phyloP scores from a whole-genome alignment of 37 sponge, comb jelly and placozoan species.

The Eunapius fragilis region DNA sequence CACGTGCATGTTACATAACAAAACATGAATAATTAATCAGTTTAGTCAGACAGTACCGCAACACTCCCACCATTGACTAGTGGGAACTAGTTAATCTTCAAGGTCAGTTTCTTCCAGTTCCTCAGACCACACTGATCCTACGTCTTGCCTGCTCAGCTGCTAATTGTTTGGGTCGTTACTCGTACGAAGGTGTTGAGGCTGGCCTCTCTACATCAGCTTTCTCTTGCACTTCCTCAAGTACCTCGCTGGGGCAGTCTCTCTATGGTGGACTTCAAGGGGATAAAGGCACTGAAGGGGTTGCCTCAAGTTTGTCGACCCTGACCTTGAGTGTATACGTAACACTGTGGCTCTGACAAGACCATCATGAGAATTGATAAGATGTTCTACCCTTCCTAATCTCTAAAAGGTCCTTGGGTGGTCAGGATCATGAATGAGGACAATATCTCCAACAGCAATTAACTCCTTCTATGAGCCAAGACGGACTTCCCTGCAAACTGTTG shows the following conservation, averaged over 20 bases:
- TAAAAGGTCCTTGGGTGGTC: constrained; percentile 1
- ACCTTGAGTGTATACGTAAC: constrained; percentile 2
- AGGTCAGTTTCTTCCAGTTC: too few species aligned
- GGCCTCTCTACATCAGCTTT: too few species aligned
- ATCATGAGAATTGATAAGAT: not conserved
- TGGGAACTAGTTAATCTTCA: not conserved
- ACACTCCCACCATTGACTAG: too few species aligned
- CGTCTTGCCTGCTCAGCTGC: too few species aligned
- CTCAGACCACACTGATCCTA: too few species aligned
- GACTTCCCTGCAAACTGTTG: not conserved
- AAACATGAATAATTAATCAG: too few species aligned
- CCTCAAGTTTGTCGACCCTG: not conserved
- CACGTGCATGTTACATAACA: too few species aligned
- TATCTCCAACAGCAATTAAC: constrained; percentile 2
- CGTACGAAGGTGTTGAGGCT: too few species aligned
- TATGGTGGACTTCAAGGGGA: constrained; percentile 23
- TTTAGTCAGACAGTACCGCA: too few species aligned
- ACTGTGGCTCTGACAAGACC: constrained; percentile 17
- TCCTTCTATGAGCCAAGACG: not conserved
- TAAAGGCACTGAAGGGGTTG: constrained; percentile 17
- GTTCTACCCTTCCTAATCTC: constrained; percentile 15
- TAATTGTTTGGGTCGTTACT: too few species aligned
- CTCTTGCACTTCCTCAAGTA: too few species aligned
- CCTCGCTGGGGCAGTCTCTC: too few species aligned
- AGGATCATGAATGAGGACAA: constrained; percentile 11